Base-by-base conservation (phyloP, 2,797 vertebrate species). In the Spinibarbus caldwelli region DNA sequence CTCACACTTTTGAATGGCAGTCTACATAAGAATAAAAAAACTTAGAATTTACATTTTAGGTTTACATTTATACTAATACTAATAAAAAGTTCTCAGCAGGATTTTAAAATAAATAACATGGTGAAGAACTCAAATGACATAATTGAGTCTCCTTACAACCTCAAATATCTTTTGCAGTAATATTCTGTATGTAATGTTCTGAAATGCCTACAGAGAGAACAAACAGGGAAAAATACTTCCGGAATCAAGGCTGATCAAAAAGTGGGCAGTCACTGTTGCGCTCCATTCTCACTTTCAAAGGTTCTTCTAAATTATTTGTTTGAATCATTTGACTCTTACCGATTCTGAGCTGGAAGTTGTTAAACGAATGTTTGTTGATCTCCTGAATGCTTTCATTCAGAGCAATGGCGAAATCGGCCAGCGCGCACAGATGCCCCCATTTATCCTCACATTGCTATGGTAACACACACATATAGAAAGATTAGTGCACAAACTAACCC, bases 281-380 rank as follows among this genome's bases (percentile, higher is more conserved):
- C 29, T 67, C 21, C 59, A 66, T 23, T 49, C 57, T 47, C 57
- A 79, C 31, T 80, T n/a, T 34, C 14, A 36, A 36, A 47, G 1
- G 43, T 80, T 45, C n/a, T 67, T 49, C 21, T 80, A 15, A 70
- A 71, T 29, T 14, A 12, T 31, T 6, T 12, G 38, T 79, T 68
- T 29, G 5, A 87, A 75, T 77, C 3, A n/a, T 45, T 62, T 38
- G 66, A 10, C 71, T 88, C 95, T 95, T 90, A 99, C 98, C 98
- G 38, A 99, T 99, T 73, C 98, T 94, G 70, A 99, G 97, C 87
- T 99, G 97, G 1, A 99, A 99, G 93, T 99, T 99, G 95, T 99
- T 99, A 93, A 99, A 99, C 0, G 98, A 99, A 89, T 99, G 98
- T 72, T 97, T 99, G 95, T 99, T 99, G 94, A 99, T 99, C 93